phyloP scores from a whole-genome alignment of 2,797 vertebrate genomes.

The Tragopan temminckii region DNA sequence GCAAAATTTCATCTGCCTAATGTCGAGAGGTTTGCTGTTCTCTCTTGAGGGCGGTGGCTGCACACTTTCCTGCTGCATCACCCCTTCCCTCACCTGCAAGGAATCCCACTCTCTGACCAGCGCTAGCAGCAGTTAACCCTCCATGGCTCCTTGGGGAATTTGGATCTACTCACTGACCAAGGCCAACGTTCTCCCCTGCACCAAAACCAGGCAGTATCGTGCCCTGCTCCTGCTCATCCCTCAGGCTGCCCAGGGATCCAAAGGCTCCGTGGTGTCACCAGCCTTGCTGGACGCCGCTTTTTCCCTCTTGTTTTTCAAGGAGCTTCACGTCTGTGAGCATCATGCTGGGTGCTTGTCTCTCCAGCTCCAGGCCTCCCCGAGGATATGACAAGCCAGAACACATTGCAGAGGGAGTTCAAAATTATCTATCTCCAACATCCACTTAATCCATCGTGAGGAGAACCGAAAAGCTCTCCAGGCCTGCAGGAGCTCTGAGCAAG shows the following conservation, averaged over 20 bases:
- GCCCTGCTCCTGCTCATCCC: neutral
- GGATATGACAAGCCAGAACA: slow-evolving; percentile 61
- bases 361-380: neutral
- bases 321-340: neutral
- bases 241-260: neutral
- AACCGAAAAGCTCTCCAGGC: slow-evolving; percentile 52
- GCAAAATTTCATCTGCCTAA: neutral
- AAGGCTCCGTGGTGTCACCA: neutral
- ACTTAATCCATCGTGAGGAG: slow-evolving; percentile 67
- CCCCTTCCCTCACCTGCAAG: neutral
- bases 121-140: neutral
- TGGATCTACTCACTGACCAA: neutral
- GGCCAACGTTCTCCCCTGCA: fast-evolving
- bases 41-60: neutral
- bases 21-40: neutral
- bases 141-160: neutral
- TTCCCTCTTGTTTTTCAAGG: neutral
- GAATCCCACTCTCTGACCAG: neutral
- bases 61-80: neutral
- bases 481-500: slow-evolving; percentile 51
- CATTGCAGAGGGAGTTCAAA: slow-evolving; percentile 59
- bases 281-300: neutral
- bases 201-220: neutral
- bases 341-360: neutral
- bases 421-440: slow-evolving; percentile 68